A percentile compares a stretch with the other conserved stretches of the same genome.
phyloP scores from a whole-genome alignment of 2,888 invertebrate genomes.

The Oasisia sp. region DNA sequence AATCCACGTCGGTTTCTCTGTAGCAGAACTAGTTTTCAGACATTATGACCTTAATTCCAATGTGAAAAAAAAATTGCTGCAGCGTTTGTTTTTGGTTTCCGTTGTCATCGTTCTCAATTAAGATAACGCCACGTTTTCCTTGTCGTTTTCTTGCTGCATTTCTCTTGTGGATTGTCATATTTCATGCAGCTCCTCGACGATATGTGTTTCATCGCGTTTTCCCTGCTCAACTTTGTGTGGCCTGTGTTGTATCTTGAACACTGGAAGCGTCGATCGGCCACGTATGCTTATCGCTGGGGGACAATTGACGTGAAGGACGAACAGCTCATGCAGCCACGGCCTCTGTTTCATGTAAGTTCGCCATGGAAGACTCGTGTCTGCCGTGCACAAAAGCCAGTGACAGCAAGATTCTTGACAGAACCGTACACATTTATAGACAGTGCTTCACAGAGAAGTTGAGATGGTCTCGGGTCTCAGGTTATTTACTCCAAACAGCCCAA shows the following conservation, averaged over 20 bases:
- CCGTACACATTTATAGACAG: too few relatives aligned
- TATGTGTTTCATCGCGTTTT: constrained; percentile 90
- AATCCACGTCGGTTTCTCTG: too few relatives aligned
- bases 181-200: constrained; percentile 77
- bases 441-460: too few relatives aligned
- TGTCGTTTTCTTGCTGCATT: background rate
- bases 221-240: constrained; percentile 95
- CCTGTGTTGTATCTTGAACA: constrained; percentile 93
- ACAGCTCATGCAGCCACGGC: constrained; percentile 87
- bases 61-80: background rate
- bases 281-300: constrained; percentile 94
- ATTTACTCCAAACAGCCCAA: too few relatives aligned
- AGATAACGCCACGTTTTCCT: background rate
- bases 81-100: background rate
- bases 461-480: too few relatives aligned
- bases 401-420: too few relatives aligned
- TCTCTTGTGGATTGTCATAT: background rate
- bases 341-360: constrained; percentile 75
- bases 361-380: background rate
- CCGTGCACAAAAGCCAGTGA: too few relatives aligned
- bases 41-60: background rate
- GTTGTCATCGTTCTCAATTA: background rate
- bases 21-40: background rate
- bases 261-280: constrained; percentile 86
- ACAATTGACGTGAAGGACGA: constrained; percentile 92